phyloP scores from a whole-genome alignment of 2,797 vertebrate species.

The Chelonia mydas region DNA sequence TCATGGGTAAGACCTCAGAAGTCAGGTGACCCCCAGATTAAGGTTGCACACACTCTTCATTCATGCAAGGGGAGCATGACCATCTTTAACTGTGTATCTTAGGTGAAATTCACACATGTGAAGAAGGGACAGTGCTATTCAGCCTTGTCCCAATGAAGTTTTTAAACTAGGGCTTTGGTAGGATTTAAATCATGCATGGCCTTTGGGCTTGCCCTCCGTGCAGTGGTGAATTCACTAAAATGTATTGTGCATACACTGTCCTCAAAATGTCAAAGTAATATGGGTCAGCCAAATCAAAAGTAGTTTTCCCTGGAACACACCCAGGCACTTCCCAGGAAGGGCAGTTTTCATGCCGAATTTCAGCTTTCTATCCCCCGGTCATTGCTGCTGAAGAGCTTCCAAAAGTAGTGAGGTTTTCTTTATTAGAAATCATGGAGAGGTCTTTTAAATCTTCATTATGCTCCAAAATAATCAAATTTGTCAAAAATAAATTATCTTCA shows the following conservation, averaged over 20 bases:
- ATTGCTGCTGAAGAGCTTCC: background rate
- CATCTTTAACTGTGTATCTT: accelerated
- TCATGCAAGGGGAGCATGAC: background rate
- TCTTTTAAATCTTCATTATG: background rate
- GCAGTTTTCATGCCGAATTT: background rate
- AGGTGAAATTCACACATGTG: background rate
- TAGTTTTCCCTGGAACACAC: background rate
- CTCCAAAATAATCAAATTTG: background rate
- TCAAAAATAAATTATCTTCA: accelerated
- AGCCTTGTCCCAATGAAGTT: background rate
- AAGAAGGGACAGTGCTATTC: background rate
- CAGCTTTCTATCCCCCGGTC: background rate
- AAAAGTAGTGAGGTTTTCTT: background rate
- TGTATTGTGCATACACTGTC: accelerated
- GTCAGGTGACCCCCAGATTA: accelerated
- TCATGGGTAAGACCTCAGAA: background rate
- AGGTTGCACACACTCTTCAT: background rate
- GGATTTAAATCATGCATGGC: conserved; percentile 12
- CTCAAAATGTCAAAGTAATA: background rate
- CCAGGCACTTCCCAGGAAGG: background rate
- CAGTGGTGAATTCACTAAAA: conserved; percentile 40
- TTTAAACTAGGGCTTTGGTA: background rate
- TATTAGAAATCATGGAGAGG: background rate
- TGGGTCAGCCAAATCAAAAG: background rate
- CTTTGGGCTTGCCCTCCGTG: accelerated